A percentile compares a stretch with the other conserved stretches of the same genome.
These are phyloP conservation scores for Aspidiotus rigidus DNA, from an alignment of 2,888 invertebrate genomes.

Conservation along the genomic window DNA sequence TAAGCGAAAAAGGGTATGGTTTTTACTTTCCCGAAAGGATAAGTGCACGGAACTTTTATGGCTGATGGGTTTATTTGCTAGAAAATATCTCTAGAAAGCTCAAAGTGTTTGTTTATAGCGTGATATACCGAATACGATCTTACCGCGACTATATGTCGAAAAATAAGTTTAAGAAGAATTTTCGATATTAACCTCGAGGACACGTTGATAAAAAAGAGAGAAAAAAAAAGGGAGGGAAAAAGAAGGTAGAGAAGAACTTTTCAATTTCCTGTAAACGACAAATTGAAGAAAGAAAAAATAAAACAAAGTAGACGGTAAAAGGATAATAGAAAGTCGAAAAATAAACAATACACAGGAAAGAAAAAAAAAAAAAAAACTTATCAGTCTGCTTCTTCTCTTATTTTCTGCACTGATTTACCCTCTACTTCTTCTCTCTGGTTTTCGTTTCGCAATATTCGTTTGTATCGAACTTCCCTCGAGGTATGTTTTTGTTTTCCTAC, in stretches of 20 bases:
- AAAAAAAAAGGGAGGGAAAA: neutral
- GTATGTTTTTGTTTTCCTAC: too few species aligned
- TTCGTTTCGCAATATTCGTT: neutral
- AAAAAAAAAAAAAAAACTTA: conserved; percentile 8
- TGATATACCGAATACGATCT: conserved; percentile 30
- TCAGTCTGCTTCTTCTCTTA: neutral
- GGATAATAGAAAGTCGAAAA: conserved; percentile 30
- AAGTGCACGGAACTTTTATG: conserved; percentile 30
- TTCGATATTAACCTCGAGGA: conserved; percentile 22
- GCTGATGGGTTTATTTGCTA: conserved; percentile 32
- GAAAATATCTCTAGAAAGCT: conserved; percentile 25
- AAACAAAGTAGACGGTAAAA: conserved; percentile 30
- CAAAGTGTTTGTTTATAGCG: conserved; percentile 33
- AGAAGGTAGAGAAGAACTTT: conserved; percentile 21
- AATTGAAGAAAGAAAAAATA: conserved; percentile 36
- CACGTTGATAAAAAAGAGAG: conserved; percentile 7
- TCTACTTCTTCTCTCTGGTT: neutral
- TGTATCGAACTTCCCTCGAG: too few species aligned
- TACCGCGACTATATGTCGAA: conserved; percentile 26
- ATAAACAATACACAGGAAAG: conserved; percentile 14
- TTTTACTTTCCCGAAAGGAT: conserved; percentile 27
- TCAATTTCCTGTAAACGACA: conserved; percentile 37
- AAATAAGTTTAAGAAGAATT: conserved; percentile 33
- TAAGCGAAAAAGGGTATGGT: conserved; percentile 25
- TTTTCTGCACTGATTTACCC: neutral